These are phyloP conservation scores for Dromas ardeola DNA, from an alignment of 2,113 vertebrate species.

Conservation along the genomic window DNA sequence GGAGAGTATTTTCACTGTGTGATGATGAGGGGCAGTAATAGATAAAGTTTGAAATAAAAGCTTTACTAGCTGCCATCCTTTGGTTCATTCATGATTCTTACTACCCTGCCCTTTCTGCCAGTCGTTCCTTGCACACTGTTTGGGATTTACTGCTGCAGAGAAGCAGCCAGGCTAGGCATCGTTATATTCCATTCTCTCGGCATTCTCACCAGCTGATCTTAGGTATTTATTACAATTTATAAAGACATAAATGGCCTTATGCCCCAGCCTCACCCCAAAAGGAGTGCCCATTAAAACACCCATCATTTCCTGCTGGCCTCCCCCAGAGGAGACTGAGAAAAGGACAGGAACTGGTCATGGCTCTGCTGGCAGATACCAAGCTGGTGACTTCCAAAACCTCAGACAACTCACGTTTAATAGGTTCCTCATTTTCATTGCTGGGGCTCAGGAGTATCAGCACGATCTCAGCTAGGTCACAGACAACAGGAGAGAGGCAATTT, in stretches of 20 bases:
- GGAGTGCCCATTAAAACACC: neutral
- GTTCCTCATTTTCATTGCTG: neutral
- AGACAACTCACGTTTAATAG: neutral
- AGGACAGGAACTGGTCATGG: neutral
- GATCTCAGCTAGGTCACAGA: neutral
- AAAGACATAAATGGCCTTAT: neutral
- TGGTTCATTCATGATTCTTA: neutral
- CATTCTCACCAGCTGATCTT: neutral
- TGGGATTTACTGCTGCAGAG: neutral
- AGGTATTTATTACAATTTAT: conserved; percentile 2
- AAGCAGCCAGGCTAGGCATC: neutral
- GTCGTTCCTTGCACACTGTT: neutral
- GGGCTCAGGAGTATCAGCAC: neutral
- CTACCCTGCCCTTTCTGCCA: neutral
- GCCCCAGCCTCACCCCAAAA: neutral
- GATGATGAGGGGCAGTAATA: neutral
- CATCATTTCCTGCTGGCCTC: neutral
- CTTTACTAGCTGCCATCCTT: neutral
- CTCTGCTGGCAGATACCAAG: neutral
- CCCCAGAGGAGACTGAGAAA: neutral
- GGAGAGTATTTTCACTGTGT: neutral
- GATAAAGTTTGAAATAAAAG: neutral
- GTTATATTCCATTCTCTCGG: neutral
- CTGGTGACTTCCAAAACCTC: neutral
- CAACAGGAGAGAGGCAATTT: neutral